These are phyloP conservation scores for Grammatotria lemairii DNA, from an alignment of 2,113 vertebrate genomes.

Conservation along the genomic window DNA sequence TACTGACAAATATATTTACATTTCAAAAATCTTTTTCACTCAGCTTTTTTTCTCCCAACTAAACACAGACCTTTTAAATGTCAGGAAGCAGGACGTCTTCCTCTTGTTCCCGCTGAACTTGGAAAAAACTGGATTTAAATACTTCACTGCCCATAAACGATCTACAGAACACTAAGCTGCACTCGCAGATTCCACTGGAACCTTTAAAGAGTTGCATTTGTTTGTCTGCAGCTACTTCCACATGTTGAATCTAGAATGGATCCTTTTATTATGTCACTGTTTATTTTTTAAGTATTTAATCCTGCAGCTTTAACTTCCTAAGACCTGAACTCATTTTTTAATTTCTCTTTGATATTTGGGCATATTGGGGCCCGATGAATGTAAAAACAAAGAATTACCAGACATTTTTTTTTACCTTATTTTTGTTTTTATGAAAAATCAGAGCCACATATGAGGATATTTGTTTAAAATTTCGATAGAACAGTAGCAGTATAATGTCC, in stretches of 20 bases:
- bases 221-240: not conserved
- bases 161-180: not conserved
- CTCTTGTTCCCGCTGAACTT: not conserved
- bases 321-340: fast-evolving
- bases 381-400: not conserved
- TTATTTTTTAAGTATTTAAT: not conserved
- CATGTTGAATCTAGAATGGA: not conserved
- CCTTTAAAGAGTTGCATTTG: not conserved
- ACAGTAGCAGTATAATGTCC: not conserved
- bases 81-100: not conserved
- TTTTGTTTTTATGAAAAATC: not conserved
- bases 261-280: not conserved
- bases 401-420: not conserved
- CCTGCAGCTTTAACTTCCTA: not conserved
- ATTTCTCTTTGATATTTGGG: not conserved
- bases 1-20: not conserved
- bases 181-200: not conserved
- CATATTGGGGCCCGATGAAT: fast-evolving
- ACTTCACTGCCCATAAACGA: not conserved
- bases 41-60: not conserved
- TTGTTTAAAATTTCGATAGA: fast-evolving
- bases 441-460: not conserved
- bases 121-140: not conserved
- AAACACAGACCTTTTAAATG: not conserved
- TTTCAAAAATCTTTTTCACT: not conserved